Percentiles rank a stretch among this genome's conserved stretches.
phyloP scores from a whole-genome alignment of 2,888 invertebrate genomes.

The Sussaba pulchella region DNA sequence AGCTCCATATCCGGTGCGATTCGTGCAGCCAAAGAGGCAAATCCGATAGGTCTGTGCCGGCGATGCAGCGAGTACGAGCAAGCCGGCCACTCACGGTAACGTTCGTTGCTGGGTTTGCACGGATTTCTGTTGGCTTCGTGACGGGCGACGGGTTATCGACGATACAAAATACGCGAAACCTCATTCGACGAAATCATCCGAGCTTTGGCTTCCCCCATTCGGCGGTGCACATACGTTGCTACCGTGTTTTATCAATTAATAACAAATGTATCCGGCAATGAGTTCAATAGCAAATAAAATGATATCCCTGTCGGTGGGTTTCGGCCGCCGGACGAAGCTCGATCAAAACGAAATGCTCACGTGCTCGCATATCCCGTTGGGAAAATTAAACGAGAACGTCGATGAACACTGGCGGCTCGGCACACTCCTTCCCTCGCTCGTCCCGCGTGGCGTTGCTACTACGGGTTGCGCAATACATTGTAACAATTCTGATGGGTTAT shows the following conservation, averaged over 20 bases:
- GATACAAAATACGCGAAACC: slow-evolving; percentile 27
- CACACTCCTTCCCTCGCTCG: neutral
- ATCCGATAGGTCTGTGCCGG: slow-evolving; percentile 75
- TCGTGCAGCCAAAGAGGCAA: slow-evolving; percentile 70
- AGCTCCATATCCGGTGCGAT: slow-evolving; percentile 42
- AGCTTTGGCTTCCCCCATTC: slow-evolving; percentile 19
- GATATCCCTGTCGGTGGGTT: slow-evolving; percentile 75
- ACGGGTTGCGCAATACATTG: slow-evolving; percentile 12
- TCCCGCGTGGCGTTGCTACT: neutral
- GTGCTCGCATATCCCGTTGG: slow-evolving; percentile 14
- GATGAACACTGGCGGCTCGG: slow-evolving; percentile 4
- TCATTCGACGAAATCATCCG: slow-evolving; percentile 16
- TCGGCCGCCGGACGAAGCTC: slow-evolving; percentile 3
- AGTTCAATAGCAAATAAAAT: slow-evolving; percentile 80
- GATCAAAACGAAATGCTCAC: slow-evolving; percentile 20
- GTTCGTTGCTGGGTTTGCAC: slow-evolving; percentile 39
- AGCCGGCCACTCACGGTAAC: slow-evolving; percentile 15
- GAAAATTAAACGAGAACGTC: slow-evolving; percentile 28
- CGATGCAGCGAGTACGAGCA: neutral
- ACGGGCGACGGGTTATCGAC: slow-evolving; percentile 30
- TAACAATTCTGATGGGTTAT: no score
- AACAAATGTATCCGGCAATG: slow-evolving; percentile 79
- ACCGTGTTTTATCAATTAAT: slow-evolving; percentile 80
- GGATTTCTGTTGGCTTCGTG: slow-evolving; percentile 52
- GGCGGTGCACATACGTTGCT: slow-evolving; percentile 23